phyloP scores from a whole-genome alignment of 2,113 vertebrate genomes.

The Thryonomys swinderianus region DNA sequence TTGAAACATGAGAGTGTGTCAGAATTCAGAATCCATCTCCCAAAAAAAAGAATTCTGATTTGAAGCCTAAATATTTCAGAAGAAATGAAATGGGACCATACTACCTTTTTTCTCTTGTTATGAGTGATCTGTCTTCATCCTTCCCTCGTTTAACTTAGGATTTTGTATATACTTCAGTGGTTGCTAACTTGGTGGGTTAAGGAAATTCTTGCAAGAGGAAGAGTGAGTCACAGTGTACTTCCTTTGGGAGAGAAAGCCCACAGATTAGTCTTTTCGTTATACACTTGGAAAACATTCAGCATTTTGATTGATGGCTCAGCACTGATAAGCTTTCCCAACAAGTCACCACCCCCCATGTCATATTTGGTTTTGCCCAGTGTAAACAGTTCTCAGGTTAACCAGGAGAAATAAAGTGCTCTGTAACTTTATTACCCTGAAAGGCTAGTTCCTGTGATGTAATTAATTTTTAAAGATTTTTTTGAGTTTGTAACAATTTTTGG shows the following conservation, averaged over 20 bases:
- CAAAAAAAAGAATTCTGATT: background rate
- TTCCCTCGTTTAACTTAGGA: conserved; percentile 39
- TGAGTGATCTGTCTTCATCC: conserved; percentile 36
- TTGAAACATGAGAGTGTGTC: conserved; percentile 41
- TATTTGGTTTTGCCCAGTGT: conserved; percentile 44
- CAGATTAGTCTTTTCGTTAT: conserved; percentile 57
- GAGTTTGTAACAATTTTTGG: conserved; percentile 51
- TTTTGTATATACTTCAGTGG: conserved; percentile 31
- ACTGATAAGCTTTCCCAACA: conserved; percentile 42
- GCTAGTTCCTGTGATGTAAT: conserved; percentile 79
- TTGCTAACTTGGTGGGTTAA: conserved; percentile 64
- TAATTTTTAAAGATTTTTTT: conserved; percentile 82
- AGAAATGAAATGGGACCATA: conserved; percentile 12
- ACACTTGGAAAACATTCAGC: conserved; percentile 71
- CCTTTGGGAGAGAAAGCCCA: conserved; percentile 57
- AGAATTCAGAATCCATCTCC: background rate
- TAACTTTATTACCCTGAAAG: conserved; percentile 45
- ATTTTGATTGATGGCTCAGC: conserved; percentile 71
- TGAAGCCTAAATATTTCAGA: conserved; percentile 25
- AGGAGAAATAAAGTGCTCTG: conserved; percentile 35
- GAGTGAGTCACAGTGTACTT: conserved; percentile 53
- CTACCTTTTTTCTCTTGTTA: conserved; percentile 46
- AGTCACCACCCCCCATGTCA: background rate
- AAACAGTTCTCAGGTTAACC: conserved; percentile 49
- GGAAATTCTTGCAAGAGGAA: conserved; percentile 62